Conservation (phyloP, 2,888 invertebrate genomes). For the Conomelus anceps region DNA sequence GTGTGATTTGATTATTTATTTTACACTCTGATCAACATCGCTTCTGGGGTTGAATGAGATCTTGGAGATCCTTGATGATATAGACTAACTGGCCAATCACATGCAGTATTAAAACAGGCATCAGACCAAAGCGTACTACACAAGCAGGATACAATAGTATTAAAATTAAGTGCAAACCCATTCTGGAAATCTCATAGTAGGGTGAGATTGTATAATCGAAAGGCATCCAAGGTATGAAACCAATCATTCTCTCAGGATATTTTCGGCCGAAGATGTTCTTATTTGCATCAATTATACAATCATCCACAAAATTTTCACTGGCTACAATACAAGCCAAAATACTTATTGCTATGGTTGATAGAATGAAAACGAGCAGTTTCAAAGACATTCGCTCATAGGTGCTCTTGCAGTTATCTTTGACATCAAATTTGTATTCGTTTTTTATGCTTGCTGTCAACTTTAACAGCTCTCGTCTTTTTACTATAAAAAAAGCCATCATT, state of each 20-base stretch:
- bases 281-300: neutral
- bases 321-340: neutral
- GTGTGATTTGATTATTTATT: neutral
- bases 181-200: neutral
- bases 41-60: neutral
- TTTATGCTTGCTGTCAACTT: neutral
- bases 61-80: neutral
- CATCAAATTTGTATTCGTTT: neutral
- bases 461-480: neutral
- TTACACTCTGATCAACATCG: neutral
- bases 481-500: neutral
- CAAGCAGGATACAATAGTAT: neutral
- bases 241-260: neutral
- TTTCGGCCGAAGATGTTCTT: neutral
- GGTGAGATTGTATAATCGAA: neutral
- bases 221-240: neutral
- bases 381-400: neutral
- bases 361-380: neutral
- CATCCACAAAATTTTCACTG: neutral
- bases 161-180: neutral
- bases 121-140: neutral
- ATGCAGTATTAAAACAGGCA: neutral
- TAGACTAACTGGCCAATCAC: neutral
- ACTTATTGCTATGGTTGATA: neutral
- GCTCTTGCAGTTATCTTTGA: neutral